Conservation (phyloP, 2,113 vertebrate genomes). For the Grantiella picta region DNA sequence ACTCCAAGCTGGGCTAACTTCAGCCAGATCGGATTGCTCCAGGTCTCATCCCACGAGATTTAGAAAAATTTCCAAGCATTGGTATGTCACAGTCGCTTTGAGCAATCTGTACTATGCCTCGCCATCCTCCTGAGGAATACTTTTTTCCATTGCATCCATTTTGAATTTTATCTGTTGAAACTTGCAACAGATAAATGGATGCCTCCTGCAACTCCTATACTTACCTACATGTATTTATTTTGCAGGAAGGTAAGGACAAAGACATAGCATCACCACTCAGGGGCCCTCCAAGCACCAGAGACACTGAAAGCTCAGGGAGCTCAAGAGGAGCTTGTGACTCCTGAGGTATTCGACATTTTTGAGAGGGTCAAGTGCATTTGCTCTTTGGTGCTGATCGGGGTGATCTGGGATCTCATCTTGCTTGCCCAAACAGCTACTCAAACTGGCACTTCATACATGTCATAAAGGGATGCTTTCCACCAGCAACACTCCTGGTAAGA, state of each 20-base stretch:
- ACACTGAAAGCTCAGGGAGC: neutral
- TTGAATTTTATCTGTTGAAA: neutral
- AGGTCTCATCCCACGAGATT: neutral
- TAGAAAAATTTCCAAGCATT: neutral
- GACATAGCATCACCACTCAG: neutral
- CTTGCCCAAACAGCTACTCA: neutral
- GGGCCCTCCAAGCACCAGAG: neutral
- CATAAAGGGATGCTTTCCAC: neutral
- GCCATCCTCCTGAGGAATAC: neutral
- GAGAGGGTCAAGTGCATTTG: neutral
- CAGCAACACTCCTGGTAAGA: neutral
- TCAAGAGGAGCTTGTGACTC: neutral
- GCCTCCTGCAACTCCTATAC: neutral
- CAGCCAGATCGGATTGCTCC: neutral
- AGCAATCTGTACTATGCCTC: neutral
- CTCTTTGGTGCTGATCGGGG: neutral
- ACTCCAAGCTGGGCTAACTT: neutral
- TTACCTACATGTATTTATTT: neutral
- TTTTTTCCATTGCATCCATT: neutral
- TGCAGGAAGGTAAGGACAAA: neutral
- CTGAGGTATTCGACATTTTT: rapidly evolving
- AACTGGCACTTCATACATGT: neutral
- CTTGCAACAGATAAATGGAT: neutral
- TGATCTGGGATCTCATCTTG: neutral
- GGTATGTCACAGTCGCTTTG: neutral